Evolutionary conservation across 1,140 invertebrate species (phyloP).

Genomic region (Colletes gigas): DNA sequence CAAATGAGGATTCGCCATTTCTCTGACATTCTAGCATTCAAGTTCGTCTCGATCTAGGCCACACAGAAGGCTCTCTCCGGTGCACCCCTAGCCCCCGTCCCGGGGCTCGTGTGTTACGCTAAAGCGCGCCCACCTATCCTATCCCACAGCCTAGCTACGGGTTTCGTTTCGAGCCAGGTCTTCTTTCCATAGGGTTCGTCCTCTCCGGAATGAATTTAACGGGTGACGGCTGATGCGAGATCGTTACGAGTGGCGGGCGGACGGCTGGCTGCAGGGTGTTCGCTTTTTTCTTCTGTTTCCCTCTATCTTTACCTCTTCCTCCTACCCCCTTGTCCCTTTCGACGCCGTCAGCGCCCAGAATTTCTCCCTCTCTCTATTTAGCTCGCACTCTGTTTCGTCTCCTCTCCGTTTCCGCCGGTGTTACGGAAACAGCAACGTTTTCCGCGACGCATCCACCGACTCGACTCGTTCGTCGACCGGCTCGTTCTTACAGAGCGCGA

Average conservation of each 20-base stretch:
- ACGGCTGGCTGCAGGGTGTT: constrained; percentile 59
- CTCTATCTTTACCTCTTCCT: constrained; percentile 28
- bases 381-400: neutral
- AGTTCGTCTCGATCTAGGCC: constrained; percentile 79
- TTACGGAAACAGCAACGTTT: constrained; percentile 38
- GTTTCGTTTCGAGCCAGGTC: constrained; percentile 55
- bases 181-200: constrained; percentile 71
- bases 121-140: constrained; percentile 55
- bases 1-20: constrained; percentile 79
- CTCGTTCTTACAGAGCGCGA: constrained; percentile 15
- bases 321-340: constrained; percentile 27
- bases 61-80: constrained; percentile 60
- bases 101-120: constrained; percentile 26
- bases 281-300: constrained; percentile 64
- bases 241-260: constrained; percentile 68
- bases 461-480: neutral
- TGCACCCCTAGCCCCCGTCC: constrained; percentile 20
- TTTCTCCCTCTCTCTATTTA: constrained; percentile 5
- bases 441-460: constrained; percentile 17
- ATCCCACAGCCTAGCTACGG: constrained; percentile 52
- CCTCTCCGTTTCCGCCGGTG: constrained; percentile 5
- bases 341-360: constrained; percentile 25
- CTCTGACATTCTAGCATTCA: constrained; percentile 79
- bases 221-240: constrained; percentile 73
- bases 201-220: constrained; percentile 71